Evolutionary conservation across 2,113 vertebrate genomes (phyloP), one percentile per base, ranked within the genome.

Genomic region (Mormoops blainvillei): DNA sequence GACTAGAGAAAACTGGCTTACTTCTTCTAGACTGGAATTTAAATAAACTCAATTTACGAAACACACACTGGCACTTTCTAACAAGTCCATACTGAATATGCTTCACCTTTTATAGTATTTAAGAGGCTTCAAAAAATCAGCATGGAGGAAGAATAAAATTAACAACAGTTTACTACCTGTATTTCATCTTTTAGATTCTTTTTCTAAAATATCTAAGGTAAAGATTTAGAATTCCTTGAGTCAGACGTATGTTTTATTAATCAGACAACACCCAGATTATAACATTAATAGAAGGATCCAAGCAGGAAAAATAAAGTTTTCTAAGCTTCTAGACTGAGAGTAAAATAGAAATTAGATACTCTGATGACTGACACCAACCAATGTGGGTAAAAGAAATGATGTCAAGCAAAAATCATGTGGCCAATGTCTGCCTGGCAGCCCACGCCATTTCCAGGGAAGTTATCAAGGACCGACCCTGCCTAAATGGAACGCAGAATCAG

Each of bases 11-110:
- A 95, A 89, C 15, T 56, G 71, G 71, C 67, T 94, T 93, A 71
- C 50, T 74, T 93, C 56, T 89, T 96, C 89, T 95, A 71, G 73
- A 92, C 65, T 88, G n/a, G 80, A 67, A 81, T 91, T 97, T 89
- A 92, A 63, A 94, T 82, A 88, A 96, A 94, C 15, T 91, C 83
- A 91, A 41, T 52, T 77, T 80, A 89, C 31, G 91, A 96, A 97
- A 94, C 43, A 89, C 54, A 68, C 22, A 63, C 45, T 76, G 28
- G 41, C 63, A 38, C 19, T 48, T 20, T 87, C 76, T 68, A 84
- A 43, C 45, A 95, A 96, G 65, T 83, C 38, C 76, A 91, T 33
- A 56, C 5, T 28, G n/a, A 78, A 94, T 38, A 56, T 71, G 11
- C 22, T 87, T 73, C 31, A 76, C 48, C 43, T 54, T 89, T 68